Evolutionary conservation across 2,113 vertebrate genomes (phyloP).

Genomic region (Corythaeola cristata): DNA sequence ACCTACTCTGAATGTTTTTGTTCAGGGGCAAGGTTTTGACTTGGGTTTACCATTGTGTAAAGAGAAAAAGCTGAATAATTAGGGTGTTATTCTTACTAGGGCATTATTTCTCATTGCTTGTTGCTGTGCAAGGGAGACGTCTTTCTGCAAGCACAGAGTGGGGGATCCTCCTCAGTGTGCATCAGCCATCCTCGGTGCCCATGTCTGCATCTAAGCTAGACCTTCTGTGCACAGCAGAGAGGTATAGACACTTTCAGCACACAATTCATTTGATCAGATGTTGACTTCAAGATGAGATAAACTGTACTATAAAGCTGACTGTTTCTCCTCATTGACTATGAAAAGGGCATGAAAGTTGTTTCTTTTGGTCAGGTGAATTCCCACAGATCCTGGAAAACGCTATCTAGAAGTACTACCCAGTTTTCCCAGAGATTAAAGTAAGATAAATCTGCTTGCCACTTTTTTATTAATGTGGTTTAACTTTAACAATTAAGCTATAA

Average conservation of each 20-base stretch:
- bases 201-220: neutral
- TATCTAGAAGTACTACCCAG: neutral
- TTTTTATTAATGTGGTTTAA: neutral
- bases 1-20: neutral
- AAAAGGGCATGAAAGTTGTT: neutral
- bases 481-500: neutral
- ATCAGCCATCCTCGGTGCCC: neutral
- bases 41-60: neutral
- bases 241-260: neutral
- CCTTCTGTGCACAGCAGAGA: too few relatives aligned
- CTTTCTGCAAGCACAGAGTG: neutral
- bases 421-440: neutral
- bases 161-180: neutral
- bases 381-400: neutral
- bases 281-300: neutral
- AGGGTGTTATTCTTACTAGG: neutral
- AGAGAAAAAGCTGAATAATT: neutral
- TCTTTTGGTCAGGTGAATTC: neutral
- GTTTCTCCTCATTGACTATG: neutral
- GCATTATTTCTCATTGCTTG: neutral
- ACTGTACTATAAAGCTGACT: neutral
- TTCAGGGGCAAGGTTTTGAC: neutral
- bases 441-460: neutral
- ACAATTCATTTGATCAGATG: neutral
- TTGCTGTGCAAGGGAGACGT: neutral